These are phyloP conservation scores for Priocnemis perturbator DNA, from an alignment of 2,888 invertebrate species.

Conservation along the genomic window DNA sequence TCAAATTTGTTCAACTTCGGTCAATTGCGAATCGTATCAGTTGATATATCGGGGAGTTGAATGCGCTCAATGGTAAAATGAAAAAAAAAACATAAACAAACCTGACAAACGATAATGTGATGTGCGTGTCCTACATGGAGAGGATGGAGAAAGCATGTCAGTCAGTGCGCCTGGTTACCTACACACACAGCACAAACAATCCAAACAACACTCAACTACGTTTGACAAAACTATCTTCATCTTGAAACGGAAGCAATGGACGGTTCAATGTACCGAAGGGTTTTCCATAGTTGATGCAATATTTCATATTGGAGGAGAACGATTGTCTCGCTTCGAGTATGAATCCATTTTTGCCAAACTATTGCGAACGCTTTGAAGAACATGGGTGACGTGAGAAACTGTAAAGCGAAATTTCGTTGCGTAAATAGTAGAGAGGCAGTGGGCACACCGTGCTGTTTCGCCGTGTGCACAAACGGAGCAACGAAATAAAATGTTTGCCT, in stretches of 20 bases:
- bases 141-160: constrained; percentile 68
- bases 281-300: too few relatives aligned
- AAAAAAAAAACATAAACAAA: constrained; percentile 70
- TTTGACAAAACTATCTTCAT: constrained; percentile 26
- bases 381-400: too few relatives aligned
- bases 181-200: constrained; percentile 71
- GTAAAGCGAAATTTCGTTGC: too few relatives aligned
- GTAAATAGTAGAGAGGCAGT: background rate
- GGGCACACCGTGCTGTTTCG: background rate
- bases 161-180: constrained; percentile 74
- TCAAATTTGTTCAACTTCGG: background rate
- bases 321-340: background rate
- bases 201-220: constrained; percentile 69
- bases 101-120: constrained; percentile 70
- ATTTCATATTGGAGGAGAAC: too few relatives aligned
- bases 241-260: background rate
- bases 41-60: constrained; percentile 3
- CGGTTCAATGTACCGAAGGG: too few relatives aligned
- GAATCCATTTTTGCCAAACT: background rate
- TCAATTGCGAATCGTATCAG: background rate
- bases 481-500: background rate
- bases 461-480: background rate
- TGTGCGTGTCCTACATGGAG: constrained; percentile 68
- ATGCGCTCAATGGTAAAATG: constrained; percentile 21
- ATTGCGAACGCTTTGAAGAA: too few relatives aligned